Conservation (phyloP, 2,888 invertebrate species). For the Drosophila planitibia region DNA sequence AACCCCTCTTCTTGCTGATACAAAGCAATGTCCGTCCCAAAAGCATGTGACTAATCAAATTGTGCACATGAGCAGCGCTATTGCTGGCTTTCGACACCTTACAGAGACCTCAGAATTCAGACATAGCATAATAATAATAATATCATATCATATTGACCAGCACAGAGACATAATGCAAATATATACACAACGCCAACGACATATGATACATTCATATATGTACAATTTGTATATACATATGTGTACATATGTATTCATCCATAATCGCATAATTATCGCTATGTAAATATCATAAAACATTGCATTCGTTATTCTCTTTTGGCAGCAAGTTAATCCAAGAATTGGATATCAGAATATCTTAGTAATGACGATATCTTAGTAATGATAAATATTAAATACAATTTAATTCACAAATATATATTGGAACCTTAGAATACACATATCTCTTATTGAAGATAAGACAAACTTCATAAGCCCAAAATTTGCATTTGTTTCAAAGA, state of each 20-base stretch:
- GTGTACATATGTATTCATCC: conserved; percentile 13
- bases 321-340: conserved; percentile 16
- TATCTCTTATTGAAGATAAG: background rate
- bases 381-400: background rate
- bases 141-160: conserved; percentile 59
- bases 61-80: conserved; percentile 49
- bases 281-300: conserved; percentile 51
- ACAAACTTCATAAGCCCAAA: background rate
- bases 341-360: background rate
- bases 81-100: conserved; percentile 72
- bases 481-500: background rate
- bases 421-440: background rate
- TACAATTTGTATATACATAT: conserved; percentile 27
- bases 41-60: conserved; percentile 73
- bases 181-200: conserved; percentile 40
- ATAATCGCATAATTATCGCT: conserved; percentile 39
- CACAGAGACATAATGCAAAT: conserved; percentile 63
- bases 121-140: conserved; percentile 52
- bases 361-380: background rate
- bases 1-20: background rate
- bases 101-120: conserved; percentile 37
- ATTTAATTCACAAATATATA: background rate
- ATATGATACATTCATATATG: conserved; percentile 46
- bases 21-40: conserved; percentile 3
- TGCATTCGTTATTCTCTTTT: conserved; percentile 13